Percentiles rank a stretch among this genome's conserved stretches.
phyloP scores from a whole-genome alignment of 2,797 vertebrate species.

The Myioborus melanocephalus region DNA sequence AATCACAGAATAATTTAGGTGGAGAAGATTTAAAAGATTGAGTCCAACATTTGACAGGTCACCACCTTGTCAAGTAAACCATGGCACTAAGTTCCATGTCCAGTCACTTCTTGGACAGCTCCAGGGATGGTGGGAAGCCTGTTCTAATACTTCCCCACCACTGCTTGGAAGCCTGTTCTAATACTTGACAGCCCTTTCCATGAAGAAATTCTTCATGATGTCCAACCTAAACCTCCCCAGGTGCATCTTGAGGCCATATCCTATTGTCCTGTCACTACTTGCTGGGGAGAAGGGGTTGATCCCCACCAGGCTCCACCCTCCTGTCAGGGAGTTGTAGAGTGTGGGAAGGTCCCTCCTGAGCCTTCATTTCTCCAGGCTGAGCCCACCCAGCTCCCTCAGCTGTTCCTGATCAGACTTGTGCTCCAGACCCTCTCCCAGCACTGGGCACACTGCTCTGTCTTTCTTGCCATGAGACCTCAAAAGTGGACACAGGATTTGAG shows the following conservation, averaged over 20 bases:
- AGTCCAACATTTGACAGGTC: neutral
- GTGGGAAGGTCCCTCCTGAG: too few relatives aligned
- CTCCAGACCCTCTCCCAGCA: neutral
- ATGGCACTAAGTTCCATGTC: rapidly evolving
- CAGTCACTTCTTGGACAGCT: neutral
- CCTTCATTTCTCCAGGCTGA: neutral
- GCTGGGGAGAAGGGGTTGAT: too few relatives aligned
- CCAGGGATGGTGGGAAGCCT: neutral
- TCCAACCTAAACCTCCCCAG: neutral
- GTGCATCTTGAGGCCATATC: neutral
- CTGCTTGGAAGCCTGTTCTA: neutral
- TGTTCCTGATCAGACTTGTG: neutral
- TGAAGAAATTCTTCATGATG: neutral
- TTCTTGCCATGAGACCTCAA: neutral
- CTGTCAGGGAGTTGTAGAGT: neutral
- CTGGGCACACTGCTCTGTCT: rapidly evolving
- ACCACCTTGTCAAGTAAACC: neutral
- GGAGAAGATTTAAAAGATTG: neutral
- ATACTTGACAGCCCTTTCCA: neutral
- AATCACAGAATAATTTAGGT: neutral
- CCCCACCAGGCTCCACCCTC: neutral
- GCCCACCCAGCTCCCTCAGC: neutral
- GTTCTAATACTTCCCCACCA: neutral
- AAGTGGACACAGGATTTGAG: neutral
- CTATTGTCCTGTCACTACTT: neutral